Percentiles rank a stretch among this genome's conserved stretches.
phyloP scores from a whole-genome alignment of 2,113 vertebrate species.

The Sinosuthora webbiana region DNA sequence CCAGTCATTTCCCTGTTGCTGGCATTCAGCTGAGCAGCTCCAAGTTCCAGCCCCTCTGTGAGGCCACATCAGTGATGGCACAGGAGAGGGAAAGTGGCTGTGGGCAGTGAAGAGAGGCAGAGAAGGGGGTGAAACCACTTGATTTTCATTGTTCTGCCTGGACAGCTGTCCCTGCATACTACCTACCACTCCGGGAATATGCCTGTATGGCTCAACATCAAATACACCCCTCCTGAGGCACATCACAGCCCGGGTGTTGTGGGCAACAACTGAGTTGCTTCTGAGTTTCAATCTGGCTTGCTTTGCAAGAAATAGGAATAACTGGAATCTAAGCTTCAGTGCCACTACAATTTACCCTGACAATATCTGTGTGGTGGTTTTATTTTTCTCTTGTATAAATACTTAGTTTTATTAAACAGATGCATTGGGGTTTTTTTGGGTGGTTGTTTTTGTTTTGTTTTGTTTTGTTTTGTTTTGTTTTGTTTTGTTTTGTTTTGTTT shows the following conservation, averaged over 20 bases:
- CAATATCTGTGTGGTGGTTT: neutral
- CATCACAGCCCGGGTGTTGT: neutral
- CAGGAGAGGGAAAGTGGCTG: too few species aligned
- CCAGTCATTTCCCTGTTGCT: too few species aligned
- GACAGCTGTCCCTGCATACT: accelerated
- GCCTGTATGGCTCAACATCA: neutral
- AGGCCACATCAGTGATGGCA: too few species aligned
- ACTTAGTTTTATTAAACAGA: neutral
- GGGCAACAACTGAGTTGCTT: too few species aligned
- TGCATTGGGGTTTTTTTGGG: too few species aligned
- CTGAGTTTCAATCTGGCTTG: neutral
- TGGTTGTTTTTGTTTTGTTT: too few species aligned
- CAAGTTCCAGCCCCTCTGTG: too few species aligned
- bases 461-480: too few species aligned
- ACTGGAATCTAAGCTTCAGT: neutral
- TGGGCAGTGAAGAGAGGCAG: too few species aligned
- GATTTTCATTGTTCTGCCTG: neutral
- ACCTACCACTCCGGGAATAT: neutral
- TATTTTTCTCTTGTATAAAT: neutral
- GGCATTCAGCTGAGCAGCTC: too few species aligned
- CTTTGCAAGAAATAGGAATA: neutral
- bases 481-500: too few species aligned
- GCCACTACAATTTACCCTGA: neutral
- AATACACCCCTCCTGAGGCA: neutral
- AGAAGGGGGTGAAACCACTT: accelerated